phyloP scores from a whole-genome alignment of 2,113 vertebrate species.

The Gobiocypris rarus region DNA sequence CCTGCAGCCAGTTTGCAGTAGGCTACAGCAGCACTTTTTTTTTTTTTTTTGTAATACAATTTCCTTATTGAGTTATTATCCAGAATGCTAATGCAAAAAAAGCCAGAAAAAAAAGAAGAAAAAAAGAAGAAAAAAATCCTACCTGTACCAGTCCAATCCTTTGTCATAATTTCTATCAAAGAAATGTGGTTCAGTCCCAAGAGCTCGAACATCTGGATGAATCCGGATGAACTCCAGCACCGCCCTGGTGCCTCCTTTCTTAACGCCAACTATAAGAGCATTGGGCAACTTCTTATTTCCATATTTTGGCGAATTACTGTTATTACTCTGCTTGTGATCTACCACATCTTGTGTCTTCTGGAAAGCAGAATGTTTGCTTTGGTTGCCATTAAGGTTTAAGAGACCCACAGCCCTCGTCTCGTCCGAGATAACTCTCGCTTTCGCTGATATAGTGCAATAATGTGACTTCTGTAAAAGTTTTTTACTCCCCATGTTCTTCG shows the following conservation, averaged over 20 bases:
- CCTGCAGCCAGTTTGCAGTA: background rate
- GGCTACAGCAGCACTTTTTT: background rate
- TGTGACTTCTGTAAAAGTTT: conserved; percentile 82
- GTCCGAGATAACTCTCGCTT: conserved; percentile 61
- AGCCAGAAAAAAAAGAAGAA: conserved; percentile 8
- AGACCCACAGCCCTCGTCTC: conserved; percentile 44
- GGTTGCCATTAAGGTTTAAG: conserved; percentile 51
- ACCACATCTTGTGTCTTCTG: conserved; percentile 40
- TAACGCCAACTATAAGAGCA: conserved; percentile 92
- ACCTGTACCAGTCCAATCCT: conserved; percentile 97
- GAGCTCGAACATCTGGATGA: conserved; percentile 92
- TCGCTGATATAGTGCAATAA: conserved; percentile 70
- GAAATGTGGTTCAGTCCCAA: conserved; percentile 95
- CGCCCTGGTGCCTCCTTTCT: conserved; percentile 94
- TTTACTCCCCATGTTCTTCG: conserved; percentile 73
- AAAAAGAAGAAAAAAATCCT: too few relatives aligned
- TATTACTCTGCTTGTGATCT: conserved; percentile 67
- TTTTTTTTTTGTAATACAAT: background rate
- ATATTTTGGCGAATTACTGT: conserved; percentile 68
- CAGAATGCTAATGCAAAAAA: conserved; percentile 2
- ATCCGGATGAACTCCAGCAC: conserved; percentile 96
- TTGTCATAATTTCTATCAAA: conserved; percentile 94
- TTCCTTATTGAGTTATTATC: background rate
- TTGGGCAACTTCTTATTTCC: conserved; percentile 88
- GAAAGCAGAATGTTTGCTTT: conserved; percentile 54